Evolutionary conservation across 2,797 vertebrate species (phyloP).

Genomic region (Lepilemur ruficaudatus): DNA sequence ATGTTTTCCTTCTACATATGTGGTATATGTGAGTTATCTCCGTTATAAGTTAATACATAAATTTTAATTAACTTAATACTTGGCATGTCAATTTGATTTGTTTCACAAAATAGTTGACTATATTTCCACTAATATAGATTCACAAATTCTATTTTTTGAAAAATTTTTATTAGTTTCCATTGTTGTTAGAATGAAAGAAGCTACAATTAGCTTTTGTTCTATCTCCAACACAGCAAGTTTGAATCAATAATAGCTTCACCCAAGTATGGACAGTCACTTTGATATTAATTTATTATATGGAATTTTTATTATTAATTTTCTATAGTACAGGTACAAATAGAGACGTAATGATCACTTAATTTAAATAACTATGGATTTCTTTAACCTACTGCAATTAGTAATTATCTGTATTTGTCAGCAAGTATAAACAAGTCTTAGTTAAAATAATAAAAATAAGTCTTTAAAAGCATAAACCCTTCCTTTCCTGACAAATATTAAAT

Average conservation of each 20-base stretch:
- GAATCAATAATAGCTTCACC: neutral
- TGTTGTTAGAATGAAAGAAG: neutral
- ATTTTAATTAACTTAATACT: neutral
- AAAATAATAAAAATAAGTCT: neutral
- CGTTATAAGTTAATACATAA: neutral
- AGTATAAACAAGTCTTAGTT: neutral
- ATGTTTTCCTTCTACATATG: neutral
- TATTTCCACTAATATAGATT: neutral
- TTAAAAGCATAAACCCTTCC: neutral
- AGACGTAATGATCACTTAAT: neutral
- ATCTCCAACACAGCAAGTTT: neutral
- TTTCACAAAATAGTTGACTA: neutral
- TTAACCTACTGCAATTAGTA: neutral
- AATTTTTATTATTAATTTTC: neutral
- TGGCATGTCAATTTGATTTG: neutral
- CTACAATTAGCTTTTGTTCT: neutral
- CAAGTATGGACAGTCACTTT: neutral
- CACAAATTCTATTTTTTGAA: neutral
- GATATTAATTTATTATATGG: slow-evolving; percentile 21
- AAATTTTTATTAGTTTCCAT: neutral
- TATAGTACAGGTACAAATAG: neutral
- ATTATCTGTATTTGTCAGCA: neutral
- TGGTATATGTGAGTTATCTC: neutral
- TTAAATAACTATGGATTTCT: slow-evolving; percentile 7
- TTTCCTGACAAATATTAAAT: neutral